A percentile compares a stretch with the other conserved stretches of the same genome.
phyloP scores from a whole-genome alignment of 2,113 vertebrate species.

The Phrynosoma blainvillii region DNA sequence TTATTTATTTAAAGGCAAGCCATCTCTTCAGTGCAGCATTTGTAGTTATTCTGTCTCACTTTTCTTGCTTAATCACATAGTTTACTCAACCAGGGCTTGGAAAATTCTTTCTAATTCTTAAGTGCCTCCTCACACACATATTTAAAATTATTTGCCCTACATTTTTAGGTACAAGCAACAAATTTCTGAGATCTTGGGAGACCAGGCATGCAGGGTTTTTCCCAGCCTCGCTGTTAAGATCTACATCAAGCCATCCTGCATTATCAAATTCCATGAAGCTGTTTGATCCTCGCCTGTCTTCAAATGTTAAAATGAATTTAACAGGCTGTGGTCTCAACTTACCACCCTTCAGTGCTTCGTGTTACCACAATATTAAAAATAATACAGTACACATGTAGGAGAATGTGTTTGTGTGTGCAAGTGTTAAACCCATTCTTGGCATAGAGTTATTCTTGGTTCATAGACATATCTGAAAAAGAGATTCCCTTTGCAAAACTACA shows the following conservation, averaged over 20 bases:
- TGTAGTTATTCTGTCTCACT: background rate
- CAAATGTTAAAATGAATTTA: slow-evolving; percentile 29
- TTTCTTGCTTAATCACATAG: background rate
- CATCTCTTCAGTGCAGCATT: background rate
- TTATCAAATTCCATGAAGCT: slow-evolving; percentile 7
- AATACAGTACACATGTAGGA: slow-evolving; percentile 15
- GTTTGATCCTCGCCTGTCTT: slow-evolving; percentile 23
- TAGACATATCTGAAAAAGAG: background rate
- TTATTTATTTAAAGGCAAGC: no score
- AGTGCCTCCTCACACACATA: background rate
- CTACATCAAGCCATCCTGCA: background rate
- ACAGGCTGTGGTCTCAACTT: slow-evolving; percentile 29
- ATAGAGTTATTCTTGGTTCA: slow-evolving; percentile 6
- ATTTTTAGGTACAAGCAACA: background rate
- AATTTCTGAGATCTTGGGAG: background rate
- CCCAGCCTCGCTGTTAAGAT: background rate
- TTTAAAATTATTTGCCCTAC: background rate
- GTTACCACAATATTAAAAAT: slow-evolving; percentile 38
- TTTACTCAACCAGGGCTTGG: background rate
- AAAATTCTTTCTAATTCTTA: background rate
- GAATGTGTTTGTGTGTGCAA: slow-evolving; percentile 14
- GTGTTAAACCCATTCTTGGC: slow-evolving; percentile 8
- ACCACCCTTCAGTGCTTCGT: slow-evolving; percentile 12
- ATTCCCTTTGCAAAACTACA: background rate
- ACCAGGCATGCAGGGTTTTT: background rate